Base-by-base conservation (phyloP, 2,797 vertebrate genomes). In the Leptoclinus maculatus region DNA sequence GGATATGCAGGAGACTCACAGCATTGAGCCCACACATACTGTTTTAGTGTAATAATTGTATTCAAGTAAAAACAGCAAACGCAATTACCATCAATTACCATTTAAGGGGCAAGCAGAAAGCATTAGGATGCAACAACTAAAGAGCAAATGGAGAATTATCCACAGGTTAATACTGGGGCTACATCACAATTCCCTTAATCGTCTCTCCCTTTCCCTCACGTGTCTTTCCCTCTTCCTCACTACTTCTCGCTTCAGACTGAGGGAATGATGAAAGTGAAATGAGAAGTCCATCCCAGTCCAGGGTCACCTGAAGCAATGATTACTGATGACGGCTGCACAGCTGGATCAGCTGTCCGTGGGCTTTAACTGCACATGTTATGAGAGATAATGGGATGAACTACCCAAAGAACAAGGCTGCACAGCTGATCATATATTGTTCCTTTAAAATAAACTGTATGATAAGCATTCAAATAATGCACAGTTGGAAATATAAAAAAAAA, bases 271-370 rank as follows among this genome's bases (percentile, higher is more conserved):
- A 83, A 87, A 63, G 83, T 70, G 68, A 80, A 79, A 77, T 43
- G 64, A 85, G 76, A 84, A 19, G n/a, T 47, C 5, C 7, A 39
- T 70, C 36, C 29, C 17, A 54, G 83, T 84, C 47, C 14, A 64
- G 64, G 80, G 78, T 83, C 71, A 82, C n/a, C 60, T 59, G 34
- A 69, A 80, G 60, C 2, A 2, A 47, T 76, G 68, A 87, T 87
- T 71, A 47, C 47, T 7, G 69, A 49, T 58, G 84, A 80, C 13
- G 38, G 76, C 82, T 45, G 54, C 81, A 38, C 80, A 81, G 83
- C 84, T 83, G 83, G 75, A 81, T 78, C 73, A 74, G 71, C 66
- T 67, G 51, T 83, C 70, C 2, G 67, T 77, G 58, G 68, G 54
- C 78, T 78, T 51, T 68, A 73, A 72, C 72, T 49, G 69, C 64